phyloP scores from a whole-genome alignment of 2,113 vertebrate species.

The Scomber scombrus region DNA sequence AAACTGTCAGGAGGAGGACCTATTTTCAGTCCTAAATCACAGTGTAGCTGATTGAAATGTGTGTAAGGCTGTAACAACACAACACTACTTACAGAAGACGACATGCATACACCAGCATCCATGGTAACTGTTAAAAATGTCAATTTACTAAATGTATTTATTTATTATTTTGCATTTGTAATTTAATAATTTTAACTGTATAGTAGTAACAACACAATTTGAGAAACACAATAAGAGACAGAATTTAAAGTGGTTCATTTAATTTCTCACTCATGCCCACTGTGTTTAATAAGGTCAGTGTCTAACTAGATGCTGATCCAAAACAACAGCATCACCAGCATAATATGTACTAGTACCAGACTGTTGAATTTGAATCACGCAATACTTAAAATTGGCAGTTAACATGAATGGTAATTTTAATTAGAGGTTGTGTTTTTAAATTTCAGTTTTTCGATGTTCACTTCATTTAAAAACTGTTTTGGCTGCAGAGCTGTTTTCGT shows the following conservation, averaged over 20 bases:
- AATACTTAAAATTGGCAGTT: background rate
- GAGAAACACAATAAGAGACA: background rate
- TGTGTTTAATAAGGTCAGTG: no score
- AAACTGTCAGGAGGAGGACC: background rate
- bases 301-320: background rate
- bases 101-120: background rate
- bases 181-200: no score
- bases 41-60: background rate
- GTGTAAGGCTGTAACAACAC: background rate
- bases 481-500: background rate
- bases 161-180: no score
- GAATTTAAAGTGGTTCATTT: background rate
- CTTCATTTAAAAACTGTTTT: background rate
- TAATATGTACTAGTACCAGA: background rate
- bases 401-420: background rate
- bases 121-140: background rate
- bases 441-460: background rate
- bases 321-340: background rate
- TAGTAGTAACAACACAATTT: no score
- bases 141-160: no score
- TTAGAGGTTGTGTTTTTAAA: background rate
- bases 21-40: background rate
- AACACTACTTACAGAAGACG: no score
- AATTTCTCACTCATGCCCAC: background rate
- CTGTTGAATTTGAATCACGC: background rate